Conservation (phyloP, 2,797 vertebrate species). For the Gephyroberyx darwinii region DNA sequence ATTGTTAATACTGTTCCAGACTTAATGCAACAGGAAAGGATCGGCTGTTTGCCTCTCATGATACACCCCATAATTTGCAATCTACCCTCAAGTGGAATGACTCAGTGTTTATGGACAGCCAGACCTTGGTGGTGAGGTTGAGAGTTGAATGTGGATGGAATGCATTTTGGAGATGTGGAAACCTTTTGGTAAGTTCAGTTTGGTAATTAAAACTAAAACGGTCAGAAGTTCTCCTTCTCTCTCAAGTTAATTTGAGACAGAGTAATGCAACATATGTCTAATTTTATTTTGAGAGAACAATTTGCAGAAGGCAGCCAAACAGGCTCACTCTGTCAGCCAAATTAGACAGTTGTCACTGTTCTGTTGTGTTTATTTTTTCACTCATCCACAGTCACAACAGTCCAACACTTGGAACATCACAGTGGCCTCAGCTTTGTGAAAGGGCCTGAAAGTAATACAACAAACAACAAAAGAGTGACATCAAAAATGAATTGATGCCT, state of each 20-base stretch:
- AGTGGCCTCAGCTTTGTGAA: slow-evolving; percentile 21
- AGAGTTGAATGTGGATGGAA: slow-evolving; percentile 32
- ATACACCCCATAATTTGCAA: slow-evolving; percentile 48
- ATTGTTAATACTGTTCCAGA: slow-evolving; percentile 26
- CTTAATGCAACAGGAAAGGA: slow-evolving; percentile 19
- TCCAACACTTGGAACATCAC: slow-evolving; percentile 2
- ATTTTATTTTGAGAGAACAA: slow-evolving; percentile 12
- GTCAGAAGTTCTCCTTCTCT: slow-evolving; percentile 5
- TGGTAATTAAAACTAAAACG: slow-evolving; percentile 34
- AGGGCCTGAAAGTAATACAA: slow-evolving; percentile 35
- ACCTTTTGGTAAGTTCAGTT: slow-evolving; percentile 38
- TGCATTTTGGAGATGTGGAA: slow-evolving; percentile 24
- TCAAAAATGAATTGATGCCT: slow-evolving; percentile 43
- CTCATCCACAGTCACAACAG: slow-evolving; percentile 19
- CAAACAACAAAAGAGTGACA: slow-evolving; percentile 43
- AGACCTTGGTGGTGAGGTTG: not conserved
- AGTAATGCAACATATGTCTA: slow-evolving; percentile 12
- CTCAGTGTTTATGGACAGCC: slow-evolving; percentile 55
- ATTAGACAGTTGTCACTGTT: slow-evolving; percentile 13
- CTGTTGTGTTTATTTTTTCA: slow-evolving; percentile 14
- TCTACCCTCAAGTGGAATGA: slow-evolving; percentile 58
- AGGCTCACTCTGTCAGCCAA: slow-evolving; percentile 1
- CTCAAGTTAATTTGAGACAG: slow-evolving; percentile 35
- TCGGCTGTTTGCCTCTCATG: slow-evolving; percentile 29
- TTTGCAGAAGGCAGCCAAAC: slow-evolving; percentile 26